Conservation (phyloP, 2,113 vertebrate genomes). For the Leptocoma aspasia region DNA sequence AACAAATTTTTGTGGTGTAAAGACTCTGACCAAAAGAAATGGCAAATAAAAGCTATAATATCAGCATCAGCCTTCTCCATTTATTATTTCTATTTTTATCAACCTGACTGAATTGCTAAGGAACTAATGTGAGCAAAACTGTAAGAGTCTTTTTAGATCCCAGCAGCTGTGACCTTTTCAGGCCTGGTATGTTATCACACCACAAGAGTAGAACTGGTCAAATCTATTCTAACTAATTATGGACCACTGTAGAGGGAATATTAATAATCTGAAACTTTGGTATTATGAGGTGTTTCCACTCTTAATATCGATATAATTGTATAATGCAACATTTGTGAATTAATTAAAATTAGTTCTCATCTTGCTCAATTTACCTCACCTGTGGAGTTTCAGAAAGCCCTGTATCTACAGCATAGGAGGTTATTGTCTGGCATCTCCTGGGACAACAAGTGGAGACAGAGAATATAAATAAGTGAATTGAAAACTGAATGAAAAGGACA, state of each 20-base stretch:
- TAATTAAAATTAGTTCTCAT: slow-evolving; percentile 38
- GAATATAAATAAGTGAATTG: background rate
- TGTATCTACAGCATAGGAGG: background rate
- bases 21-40: background rate
- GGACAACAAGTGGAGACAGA: background rate
- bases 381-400: slow-evolving; percentile 23
- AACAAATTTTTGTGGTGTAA: background rate
- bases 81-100: background rate
- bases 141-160: background rate
- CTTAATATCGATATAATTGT: background rate
- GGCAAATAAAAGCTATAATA: background rate
- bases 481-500: slow-evolving; percentile 43
- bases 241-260: background rate
- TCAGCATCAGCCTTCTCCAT: background rate
- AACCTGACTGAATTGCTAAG: background rate
- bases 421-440: background rate
- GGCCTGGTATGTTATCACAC: background rate
- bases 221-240: background rate
- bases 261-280: background rate
- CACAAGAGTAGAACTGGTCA: background rate
- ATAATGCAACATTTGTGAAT: slow-evolving; percentile 19
- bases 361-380: background rate
- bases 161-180: background rate
- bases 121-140: background rate
- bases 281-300: background rate